Conservation (phyloP, 2,888 invertebrate species). For the Synanthedon vespiformis region DNA sequence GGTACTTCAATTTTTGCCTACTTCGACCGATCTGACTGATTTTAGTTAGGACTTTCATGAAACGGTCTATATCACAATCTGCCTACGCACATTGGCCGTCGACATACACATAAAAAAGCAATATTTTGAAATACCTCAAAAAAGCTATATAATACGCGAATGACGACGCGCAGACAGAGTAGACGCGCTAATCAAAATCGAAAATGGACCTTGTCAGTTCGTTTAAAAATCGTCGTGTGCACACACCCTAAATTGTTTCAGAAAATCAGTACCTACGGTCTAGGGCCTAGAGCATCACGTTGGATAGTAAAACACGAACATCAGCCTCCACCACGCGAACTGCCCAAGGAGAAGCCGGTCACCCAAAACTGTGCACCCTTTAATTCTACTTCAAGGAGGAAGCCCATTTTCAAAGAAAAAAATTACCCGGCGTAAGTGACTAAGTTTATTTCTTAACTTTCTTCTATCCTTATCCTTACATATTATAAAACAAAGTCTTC, state of each 20-base stretch:
- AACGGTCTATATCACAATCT: too few relatives aligned
- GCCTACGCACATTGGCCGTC: too few relatives aligned
- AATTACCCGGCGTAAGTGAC: slow-evolving; percentile 45
- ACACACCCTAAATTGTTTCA: slow-evolving; percentile 9
- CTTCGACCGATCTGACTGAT: too few relatives aligned
- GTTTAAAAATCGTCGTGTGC: neutral
- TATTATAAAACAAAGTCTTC: too few relatives aligned
- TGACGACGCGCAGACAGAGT: neutral
- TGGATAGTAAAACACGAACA: slow-evolving; percentile 46
- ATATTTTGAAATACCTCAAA: too few relatives aligned
- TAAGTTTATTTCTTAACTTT: neutral
- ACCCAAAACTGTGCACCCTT: slow-evolving; percentile 52
- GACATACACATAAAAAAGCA: too few relatives aligned
- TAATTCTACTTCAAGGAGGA: slow-evolving; percentile 47
- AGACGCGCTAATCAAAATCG: neutral
- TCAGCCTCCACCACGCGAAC: slow-evolving; percentile 46
- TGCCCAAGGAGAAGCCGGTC: slow-evolving; percentile 15
- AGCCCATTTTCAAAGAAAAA: slow-evolving; percentile 31
- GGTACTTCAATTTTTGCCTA: too few relatives aligned
- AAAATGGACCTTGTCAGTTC: neutral
- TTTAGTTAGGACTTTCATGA: too few relatives aligned
- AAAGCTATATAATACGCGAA: neutral
- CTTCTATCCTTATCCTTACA: too few relatives aligned
- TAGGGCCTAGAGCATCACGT: slow-evolving; percentile 43
- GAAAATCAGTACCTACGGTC: slow-evolving; percentile 42